Evolutionary conservation across 1,140 invertebrate species (phyloP).

Genomic region (Zaprionus inermis): DNA sequence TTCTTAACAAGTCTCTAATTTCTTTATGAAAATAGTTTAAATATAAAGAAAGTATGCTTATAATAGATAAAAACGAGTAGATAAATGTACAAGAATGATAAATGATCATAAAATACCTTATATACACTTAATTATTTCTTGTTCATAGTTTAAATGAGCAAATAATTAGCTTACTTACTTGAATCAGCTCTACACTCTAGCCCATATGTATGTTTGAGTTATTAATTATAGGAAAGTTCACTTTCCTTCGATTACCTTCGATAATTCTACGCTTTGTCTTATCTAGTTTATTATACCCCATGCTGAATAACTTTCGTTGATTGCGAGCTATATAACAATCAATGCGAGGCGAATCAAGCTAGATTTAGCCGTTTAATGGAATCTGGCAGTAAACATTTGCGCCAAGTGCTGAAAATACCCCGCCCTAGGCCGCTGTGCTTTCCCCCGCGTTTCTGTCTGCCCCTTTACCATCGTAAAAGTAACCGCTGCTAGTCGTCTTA

Average conservation of each 20-base stretch:
- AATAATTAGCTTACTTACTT: too few relatives aligned
- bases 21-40: not conserved
- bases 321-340: not conserved
- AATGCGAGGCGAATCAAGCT: not conserved
- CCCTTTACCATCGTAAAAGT: not conserved
- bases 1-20: not conserved
- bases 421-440: not conserved
- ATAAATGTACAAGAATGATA: too few relatives aligned
- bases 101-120: too few relatives aligned
- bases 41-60: not conserved
- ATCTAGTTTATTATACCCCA: not conserved
- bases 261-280: not conserved
- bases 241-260: not conserved
- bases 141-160: too few relatives aligned
- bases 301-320: not conserved
- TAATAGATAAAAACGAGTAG: too few relatives aligned
- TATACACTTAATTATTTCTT: too few relatives aligned
- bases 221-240: too few relatives aligned
- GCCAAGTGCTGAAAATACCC: slow-evolving; percentile 20
- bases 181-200: too few relatives aligned
- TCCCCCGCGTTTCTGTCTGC: not conserved
- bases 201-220: too few relatives aligned
- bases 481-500: slow-evolving; percentile 11
- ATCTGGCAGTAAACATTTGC: slow-evolving; percentile 10
- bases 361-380: slow-evolving; percentile 6